Evolutionary conservation across 2,797 vertebrate genomes (phyloP).

Genomic region (Anas georgica): DNA sequence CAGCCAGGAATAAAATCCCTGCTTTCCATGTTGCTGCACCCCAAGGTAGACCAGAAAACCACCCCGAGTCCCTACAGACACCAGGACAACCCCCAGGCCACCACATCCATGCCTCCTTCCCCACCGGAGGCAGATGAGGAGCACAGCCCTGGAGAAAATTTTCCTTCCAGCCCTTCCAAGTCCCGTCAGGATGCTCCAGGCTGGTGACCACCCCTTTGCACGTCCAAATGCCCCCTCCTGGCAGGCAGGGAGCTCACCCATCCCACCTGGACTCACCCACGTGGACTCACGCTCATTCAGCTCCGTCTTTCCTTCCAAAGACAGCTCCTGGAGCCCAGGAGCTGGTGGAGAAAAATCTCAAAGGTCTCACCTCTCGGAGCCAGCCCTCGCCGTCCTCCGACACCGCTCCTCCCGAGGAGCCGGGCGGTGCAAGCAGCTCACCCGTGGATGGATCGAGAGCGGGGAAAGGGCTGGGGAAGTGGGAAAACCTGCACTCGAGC

Average conservation of each 20-base stretch:
- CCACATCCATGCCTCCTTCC: not conserved
- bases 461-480: constrained; percentile 19
- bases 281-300: not conserved
- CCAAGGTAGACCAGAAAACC: not conserved
- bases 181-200: not conserved
- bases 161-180: not conserved
- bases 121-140: fast-evolving
- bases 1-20: not conserved
- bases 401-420: not conserved
- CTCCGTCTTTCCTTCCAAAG: not conserved
- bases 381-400: not conserved
- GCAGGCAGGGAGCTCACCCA: not conserved
- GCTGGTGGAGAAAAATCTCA: not conserved
- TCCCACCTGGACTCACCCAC: not conserved
- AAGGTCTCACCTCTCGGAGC: not conserved
- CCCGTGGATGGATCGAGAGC: not conserved
- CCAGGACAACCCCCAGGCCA: not conserved
- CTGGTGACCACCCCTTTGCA: not conserved
- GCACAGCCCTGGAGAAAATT: not conserved
- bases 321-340: not conserved
- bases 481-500: not conserved
- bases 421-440: fast-evolving
- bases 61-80: not conserved
- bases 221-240: not conserved
- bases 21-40: not conserved